A percentile compares a stretch with the other conserved stretches of the same genome.
These are phyloP conservation scores for Apodemia mormo DNA, from an alignment of 2,888 invertebrate genomes.

Conservation along the genomic window DNA sequence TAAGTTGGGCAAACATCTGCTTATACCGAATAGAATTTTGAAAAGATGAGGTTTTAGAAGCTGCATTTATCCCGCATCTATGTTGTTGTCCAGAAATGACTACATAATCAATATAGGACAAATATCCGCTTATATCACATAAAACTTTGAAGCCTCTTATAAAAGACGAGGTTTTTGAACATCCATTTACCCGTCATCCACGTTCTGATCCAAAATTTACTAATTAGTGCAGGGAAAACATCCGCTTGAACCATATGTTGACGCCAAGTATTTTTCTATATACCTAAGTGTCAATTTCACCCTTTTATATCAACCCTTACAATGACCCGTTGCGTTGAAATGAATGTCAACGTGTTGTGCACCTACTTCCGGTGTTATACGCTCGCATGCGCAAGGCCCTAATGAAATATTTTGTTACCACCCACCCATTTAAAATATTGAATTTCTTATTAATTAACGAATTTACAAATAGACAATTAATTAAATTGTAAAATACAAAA, in stretches of 20 bases:
- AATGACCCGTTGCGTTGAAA: background rate
- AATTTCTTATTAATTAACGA: no score
- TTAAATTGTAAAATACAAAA: no score
- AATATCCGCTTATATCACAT: background rate
- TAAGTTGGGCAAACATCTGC: no score
- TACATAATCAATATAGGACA: background rate
- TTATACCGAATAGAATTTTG: no score
- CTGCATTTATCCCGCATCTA: no score
- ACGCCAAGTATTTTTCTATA: background rate
- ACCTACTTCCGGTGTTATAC: slow-evolving; percentile 6
- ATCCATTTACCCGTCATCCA: no score
- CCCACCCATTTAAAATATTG: background rate
- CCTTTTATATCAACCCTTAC: background rate
- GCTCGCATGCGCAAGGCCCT: background rate
- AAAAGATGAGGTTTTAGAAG: no score
- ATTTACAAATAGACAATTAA: no score
- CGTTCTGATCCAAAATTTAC: no score
- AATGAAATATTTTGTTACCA: background rate
- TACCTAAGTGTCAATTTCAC: background rate
- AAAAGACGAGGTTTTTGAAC: no score
- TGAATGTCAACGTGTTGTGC: background rate
- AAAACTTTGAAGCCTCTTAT: no score
- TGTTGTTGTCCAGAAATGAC: no score
- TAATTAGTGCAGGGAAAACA: background rate
- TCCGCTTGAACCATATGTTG: background rate